A percentile compares a stretch with the other conserved stretches of the same genome.
phyloP scores from a whole-genome alignment of 2,797 vertebrate genomes.

The Sebastes minor region DNA sequence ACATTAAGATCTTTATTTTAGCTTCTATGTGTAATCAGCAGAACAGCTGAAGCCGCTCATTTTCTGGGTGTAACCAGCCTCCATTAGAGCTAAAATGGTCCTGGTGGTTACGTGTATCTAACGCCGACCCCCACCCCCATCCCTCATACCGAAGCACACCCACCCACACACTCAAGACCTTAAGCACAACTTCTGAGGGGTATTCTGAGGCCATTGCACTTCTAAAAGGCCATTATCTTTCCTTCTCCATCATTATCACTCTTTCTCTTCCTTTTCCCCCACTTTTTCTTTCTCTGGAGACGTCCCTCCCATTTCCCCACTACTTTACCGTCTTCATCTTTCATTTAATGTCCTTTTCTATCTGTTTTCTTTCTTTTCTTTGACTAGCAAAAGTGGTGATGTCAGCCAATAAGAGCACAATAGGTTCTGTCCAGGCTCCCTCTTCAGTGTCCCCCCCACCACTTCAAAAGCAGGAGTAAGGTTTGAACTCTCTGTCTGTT shows the following conservation, averaged over 20 bases:
- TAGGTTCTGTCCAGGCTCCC: background rate
- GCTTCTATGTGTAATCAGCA: background rate
- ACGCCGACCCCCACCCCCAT: background rate
- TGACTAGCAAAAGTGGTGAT: background rate
- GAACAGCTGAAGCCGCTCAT: slow-evolving; percentile 2
- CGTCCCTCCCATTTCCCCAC: background rate
- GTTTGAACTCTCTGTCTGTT: slow-evolving; percentile 37
- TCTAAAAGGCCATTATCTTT: background rate
- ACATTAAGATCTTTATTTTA: background rate
- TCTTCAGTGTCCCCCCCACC: background rate
- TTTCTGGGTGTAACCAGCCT: slow-evolving; percentile 45
- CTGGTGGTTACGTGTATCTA: slow-evolving; percentile 24
- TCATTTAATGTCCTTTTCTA: background rate
- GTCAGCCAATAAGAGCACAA: slow-evolving; percentile 17
- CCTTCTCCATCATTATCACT: background rate
- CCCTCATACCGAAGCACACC: background rate
- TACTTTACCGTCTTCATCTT: background rate
- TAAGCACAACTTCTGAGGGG: background rate
- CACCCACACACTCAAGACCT: background rate
- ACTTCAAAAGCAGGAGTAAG: slow-evolving; percentile 45
- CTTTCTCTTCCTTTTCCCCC: background rate
- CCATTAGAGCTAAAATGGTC: slow-evolving; percentile 28
- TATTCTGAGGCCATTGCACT: background rate
- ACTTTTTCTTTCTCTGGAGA: background rate
- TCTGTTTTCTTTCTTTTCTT: background rate